These are phyloP conservation scores for Luffia ferchaultella DNA, from an alignment of 2,888 invertebrate genomes.

Conservation along the genomic window DNA sequence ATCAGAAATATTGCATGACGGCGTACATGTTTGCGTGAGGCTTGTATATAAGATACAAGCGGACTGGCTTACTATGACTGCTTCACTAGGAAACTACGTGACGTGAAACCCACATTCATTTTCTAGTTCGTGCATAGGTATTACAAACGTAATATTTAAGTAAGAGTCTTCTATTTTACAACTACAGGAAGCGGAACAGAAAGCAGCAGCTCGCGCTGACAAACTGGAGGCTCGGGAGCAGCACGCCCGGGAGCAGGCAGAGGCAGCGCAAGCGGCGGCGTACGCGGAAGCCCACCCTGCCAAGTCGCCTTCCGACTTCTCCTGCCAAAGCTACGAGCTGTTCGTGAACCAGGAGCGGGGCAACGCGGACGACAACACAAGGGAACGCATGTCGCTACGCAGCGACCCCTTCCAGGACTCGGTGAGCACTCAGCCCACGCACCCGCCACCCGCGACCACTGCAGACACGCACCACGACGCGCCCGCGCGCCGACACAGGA, in stretches of 20 bases:
- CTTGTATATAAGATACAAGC: too few relatives aligned
- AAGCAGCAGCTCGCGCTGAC: slow-evolving; percentile 74
- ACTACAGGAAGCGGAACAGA: slow-evolving; percentile 88
- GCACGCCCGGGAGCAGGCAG: slow-evolving; percentile 70
- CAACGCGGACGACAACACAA: slow-evolving; percentile 88
- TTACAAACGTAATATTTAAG: too few relatives aligned
- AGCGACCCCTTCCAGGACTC: slow-evolving; percentile 87
- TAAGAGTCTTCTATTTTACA: too few relatives aligned
- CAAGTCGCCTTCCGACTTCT: slow-evolving; percentile 91
- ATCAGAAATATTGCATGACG: too few relatives aligned
- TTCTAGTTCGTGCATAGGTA: too few relatives aligned
- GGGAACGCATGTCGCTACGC: slow-evolving; percentile 91
- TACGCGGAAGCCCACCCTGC: slow-evolving; percentile 72
- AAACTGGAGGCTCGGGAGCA: slow-evolving; percentile 68
- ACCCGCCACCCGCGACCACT: slow-evolving; percentile 53
- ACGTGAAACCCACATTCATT: too few relatives aligned
- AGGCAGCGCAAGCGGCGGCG: slow-evolving; percentile 70
- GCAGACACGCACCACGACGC: slow-evolving; percentile 60
- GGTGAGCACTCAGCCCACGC: slow-evolving; percentile 81
- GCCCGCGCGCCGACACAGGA: slow-evolving; percentile 67
- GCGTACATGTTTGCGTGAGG: too few relatives aligned
- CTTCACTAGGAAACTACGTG: too few relatives aligned
- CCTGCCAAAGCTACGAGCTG: slow-evolving; percentile 91
- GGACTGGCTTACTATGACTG: too few relatives aligned
- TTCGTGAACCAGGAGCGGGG: slow-evolving; percentile 90